Percentiles rank a stretch among this genome's conserved stretches.
These are phyloP conservation scores for Sturnira hondurensis DNA, from an alignment of 2,113 vertebrate genomes.

Conservation along the genomic window DNA sequence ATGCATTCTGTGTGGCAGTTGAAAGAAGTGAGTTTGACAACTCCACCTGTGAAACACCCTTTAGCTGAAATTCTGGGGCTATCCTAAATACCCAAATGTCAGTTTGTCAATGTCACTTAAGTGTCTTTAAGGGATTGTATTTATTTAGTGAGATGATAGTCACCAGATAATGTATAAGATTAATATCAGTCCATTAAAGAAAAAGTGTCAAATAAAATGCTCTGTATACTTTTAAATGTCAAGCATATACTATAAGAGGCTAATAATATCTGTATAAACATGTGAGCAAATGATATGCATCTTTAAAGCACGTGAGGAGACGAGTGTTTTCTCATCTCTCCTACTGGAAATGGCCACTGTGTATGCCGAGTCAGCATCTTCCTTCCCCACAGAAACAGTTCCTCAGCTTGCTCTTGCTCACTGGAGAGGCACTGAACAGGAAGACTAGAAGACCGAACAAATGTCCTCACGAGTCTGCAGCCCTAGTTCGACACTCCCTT, in stretches of 20 bases:
- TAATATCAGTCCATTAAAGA: not conserved
- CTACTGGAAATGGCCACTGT: not conserved
- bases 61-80: not conserved
- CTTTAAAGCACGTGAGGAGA: not conserved
- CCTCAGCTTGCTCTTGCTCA: not conserved
- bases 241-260: not conserved
- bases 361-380: not conserved
- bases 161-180: not conserved
- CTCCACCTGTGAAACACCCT: conserved; percentile 18
- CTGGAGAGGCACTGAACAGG: not conserved
- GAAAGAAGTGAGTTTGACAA: conserved; percentile 42
- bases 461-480: not conserved
- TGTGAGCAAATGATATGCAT: not conserved
- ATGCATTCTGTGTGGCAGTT: conserved; percentile 9
- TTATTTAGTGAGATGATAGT: not conserved
- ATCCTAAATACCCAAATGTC: not conserved
- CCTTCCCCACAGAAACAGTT: not conserved
- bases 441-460: not conserved
- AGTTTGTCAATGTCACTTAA: not conserved
- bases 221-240: not conserved
- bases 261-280: not conserved
- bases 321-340: not conserved
- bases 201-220: not conserved
- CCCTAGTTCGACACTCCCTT: not conserved
- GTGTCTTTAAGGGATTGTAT: not conserved